These are phyloP conservation scores for Illadopsis cleaveri DNA, from an alignment of 2,113 vertebrate genomes.

Conservation along the genomic window DNA sequence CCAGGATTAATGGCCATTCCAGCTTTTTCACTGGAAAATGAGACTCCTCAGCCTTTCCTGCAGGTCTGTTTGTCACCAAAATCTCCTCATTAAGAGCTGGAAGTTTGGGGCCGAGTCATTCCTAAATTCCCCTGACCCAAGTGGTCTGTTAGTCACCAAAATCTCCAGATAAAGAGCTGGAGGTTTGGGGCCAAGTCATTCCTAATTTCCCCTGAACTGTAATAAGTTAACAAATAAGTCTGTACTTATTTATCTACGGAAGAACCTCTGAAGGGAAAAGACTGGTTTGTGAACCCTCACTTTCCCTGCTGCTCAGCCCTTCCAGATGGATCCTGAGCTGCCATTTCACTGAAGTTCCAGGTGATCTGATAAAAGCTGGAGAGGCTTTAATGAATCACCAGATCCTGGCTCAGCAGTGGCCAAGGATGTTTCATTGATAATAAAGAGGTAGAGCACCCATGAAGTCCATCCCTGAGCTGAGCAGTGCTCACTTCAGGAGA, in stretches of 20 bases:
- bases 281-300: neutral
- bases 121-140: neutral
- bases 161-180: neutral
- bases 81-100: neutral
- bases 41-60: neutral
- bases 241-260: rapidly evolving
- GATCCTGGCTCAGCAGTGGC: neutral
- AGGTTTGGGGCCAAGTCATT: neutral
- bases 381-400: neutral
- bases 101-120: neutral
- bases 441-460: neutral
- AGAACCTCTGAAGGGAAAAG: neutral
- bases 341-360: neutral
- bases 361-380: neutral
- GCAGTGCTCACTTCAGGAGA: neutral
- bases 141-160: neutral
- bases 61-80: neutral
- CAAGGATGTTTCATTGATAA: neutral
- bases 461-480: neutral
- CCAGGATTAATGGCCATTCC: neutral
- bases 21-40: neutral
- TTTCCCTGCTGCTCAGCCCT: neutral
- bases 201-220: neutral
- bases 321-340: neutral
- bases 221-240: no score